phyloP scores from a whole-genome alignment of 2,113 vertebrate genomes.

The Thryonomys swinderianus region DNA sequence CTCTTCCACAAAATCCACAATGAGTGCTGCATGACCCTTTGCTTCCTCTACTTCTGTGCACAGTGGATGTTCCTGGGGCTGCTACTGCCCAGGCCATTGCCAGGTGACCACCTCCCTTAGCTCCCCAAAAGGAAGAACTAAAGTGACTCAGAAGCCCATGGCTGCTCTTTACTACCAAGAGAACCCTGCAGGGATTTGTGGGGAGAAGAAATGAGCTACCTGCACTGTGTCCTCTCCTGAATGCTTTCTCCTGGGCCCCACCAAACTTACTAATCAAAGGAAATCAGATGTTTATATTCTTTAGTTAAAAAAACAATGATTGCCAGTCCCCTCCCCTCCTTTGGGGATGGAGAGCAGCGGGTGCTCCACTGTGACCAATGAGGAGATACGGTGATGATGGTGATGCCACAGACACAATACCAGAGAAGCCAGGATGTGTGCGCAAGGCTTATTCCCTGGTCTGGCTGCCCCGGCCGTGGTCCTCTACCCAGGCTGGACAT shows the following conservation, averaged over 20 bases:
- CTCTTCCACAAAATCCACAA: background rate
- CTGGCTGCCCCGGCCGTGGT: background rate
- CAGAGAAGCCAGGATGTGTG: background rate
- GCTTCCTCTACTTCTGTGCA: background rate
- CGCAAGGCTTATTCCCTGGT: background rate
- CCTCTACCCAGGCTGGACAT: background rate
- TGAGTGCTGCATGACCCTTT: background rate
- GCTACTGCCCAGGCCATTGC: background rate
- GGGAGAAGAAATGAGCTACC: background rate
- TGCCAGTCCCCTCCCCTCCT: background rate
- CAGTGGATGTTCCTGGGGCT: background rate
- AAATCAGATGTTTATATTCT: background rate
- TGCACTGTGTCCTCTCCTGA: background rate
- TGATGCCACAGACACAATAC: too few relatives aligned
- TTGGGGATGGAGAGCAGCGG: background rate
- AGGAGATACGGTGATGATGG: background rate
- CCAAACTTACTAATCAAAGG: background rate
- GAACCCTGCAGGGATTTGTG: background rate
- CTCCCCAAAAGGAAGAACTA: background rate
- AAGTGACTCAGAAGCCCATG: rapidly evolving
- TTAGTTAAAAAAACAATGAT: background rate
- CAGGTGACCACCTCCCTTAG: background rate
- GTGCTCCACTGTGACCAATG: rapidly evolving
- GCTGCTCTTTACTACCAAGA: background rate
- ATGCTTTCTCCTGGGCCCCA: background rate